A percentile compares a stretch with the other conserved stretches of the same genome.
Evolutionary conservation across 2,888 invertebrate genomes (phyloP).

Genomic region (Trachelus troglodyta): DNA sequence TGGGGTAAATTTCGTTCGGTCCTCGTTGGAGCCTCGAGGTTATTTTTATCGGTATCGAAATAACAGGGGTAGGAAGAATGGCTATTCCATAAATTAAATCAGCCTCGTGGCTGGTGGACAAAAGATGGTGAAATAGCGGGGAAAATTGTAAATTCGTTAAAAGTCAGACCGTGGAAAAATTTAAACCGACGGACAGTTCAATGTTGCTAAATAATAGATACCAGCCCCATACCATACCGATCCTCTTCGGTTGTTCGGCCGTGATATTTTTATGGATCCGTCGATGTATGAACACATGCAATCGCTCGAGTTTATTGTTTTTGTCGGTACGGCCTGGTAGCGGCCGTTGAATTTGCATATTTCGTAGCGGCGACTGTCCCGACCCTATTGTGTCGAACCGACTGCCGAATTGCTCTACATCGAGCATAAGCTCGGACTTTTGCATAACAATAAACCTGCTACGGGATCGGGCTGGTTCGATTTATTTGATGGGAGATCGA

Average conservation of each 20-base stretch:
- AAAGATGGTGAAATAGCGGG: background rate
- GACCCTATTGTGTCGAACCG: slow-evolving; percentile 57
- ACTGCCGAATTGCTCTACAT: slow-evolving; percentile 59
- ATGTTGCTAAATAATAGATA: slow-evolving; percentile 46
- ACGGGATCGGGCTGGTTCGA: slow-evolving; percentile 47
- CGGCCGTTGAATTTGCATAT: slow-evolving; percentile 59
- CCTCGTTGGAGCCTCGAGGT: no score
- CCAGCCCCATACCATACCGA: slow-evolving; percentile 19
- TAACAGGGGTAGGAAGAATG: background rate
- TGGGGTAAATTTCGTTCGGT: background rate
- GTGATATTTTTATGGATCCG: slow-evolving; percentile 57
- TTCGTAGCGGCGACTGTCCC: slow-evolving; percentile 34
- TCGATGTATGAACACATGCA: slow-evolving; percentile 62
- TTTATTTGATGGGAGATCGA: slow-evolving; percentile 34
- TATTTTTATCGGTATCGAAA: background rate
- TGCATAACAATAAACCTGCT: slow-evolving; percentile 58
- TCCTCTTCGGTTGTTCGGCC: slow-evolving; percentile 15
- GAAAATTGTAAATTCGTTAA: slow-evolving; percentile 34
- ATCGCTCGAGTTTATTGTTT: slow-evolving; percentile 61
- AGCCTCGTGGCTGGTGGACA: background rate
- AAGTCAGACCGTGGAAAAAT: slow-evolving; percentile 34
- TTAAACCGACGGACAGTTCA: slow-evolving; percentile 36
- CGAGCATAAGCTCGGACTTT: slow-evolving; percentile 60
- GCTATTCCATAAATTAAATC: background rate
- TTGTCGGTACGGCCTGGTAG: slow-evolving; percentile 47